phyloP scores from a whole-genome alignment of 2,113 vertebrate genomes.

The Xiphophorus hellerii region DNA sequence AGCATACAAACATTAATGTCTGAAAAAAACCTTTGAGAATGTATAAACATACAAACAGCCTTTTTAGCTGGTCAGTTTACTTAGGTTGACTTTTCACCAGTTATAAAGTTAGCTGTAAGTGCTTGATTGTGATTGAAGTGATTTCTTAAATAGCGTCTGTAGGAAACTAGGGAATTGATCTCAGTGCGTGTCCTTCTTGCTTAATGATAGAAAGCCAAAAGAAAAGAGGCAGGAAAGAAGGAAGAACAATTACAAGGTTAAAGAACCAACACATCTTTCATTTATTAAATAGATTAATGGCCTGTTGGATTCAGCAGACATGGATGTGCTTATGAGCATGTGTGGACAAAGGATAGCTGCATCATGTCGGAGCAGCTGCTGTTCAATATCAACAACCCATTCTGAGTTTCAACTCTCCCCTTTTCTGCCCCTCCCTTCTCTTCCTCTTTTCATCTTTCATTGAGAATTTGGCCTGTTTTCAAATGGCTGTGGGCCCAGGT shows the following conservation, averaged over 20 bases:
- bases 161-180: conserved; percentile 68
- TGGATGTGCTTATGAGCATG: conserved; percentile 15
- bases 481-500: conserved; percentile 66
- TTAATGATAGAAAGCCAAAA: not conserved
- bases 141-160: no score
- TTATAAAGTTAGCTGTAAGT: no score
- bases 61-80: no score
- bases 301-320: conserved; percentile 36
- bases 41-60: no score
- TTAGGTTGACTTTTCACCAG: no score
- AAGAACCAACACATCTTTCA: conserved; percentile 59
- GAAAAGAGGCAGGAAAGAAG: not conserved
- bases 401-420: conserved; percentile 50
- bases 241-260: conserved; percentile 4
- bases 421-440: conserved; percentile 24
- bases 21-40: no score
- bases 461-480: conserved; percentile 64
- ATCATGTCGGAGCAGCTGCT: conserved; percentile 49
- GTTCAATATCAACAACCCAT: conserved; percentile 66
- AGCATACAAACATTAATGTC: not conserved
- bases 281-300: conserved; percentile 74
- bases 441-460: conserved; percentile 55
- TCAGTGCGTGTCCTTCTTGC: conserved; percentile 42
- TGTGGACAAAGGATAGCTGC: conserved; percentile 29
- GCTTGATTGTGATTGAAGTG: no score